phyloP scores from a whole-genome alignment of 2,797 vertebrate genomes.

The Telmatherina bonti region DNA sequence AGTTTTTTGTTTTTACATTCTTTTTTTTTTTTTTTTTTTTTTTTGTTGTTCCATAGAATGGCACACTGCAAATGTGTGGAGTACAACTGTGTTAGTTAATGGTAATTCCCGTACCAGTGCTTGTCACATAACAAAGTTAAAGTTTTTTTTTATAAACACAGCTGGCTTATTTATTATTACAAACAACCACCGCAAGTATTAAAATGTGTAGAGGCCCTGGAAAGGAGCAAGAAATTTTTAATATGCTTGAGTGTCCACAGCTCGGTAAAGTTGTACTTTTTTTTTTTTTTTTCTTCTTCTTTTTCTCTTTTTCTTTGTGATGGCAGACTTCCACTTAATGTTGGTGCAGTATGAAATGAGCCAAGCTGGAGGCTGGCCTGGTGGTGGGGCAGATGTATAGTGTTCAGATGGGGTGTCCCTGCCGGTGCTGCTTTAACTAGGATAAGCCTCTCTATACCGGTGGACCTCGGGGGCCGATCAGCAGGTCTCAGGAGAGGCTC shows the following conservation, averaged over 20 bases:
- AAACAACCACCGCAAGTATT: conserved; percentile 19
- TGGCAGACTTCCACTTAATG: conserved; percentile 34
- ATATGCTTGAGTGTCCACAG: conserved; percentile 2
- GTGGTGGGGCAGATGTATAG: conserved; percentile 54
- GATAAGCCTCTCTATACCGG: conserved; percentile 78
- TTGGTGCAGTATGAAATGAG: conserved; percentile 62
- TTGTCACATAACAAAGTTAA: conserved; percentile 33
- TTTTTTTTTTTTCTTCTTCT: conserved; percentile 17
- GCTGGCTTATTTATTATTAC: conserved; percentile 30
- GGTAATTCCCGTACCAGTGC: conserved; percentile 10
- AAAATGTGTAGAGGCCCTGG: conserved; percentile 1
- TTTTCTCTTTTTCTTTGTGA: conserved; percentile 36
- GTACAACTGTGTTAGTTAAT: conserved; percentile 12
- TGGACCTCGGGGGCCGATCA: conserved; percentile 72
- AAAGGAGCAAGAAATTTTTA: conserved; percentile 12
- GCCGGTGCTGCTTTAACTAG: conserved; percentile 77
- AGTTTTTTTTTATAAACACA: conserved; percentile 46
- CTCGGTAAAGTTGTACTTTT: conserved; percentile 22
- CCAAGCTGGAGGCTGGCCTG: conserved; percentile 57
- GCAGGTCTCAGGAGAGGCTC: conserved; percentile 82
- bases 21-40: conserved; percentile 49
- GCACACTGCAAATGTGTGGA: not conserved
- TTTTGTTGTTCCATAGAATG: conserved; percentile 29
- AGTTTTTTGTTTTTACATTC: no score
- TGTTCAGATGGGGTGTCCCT: conserved; percentile 74